Conservation (phyloP, 2,888 invertebrate species). For the Rotaria magnacalcarata region DNA sequence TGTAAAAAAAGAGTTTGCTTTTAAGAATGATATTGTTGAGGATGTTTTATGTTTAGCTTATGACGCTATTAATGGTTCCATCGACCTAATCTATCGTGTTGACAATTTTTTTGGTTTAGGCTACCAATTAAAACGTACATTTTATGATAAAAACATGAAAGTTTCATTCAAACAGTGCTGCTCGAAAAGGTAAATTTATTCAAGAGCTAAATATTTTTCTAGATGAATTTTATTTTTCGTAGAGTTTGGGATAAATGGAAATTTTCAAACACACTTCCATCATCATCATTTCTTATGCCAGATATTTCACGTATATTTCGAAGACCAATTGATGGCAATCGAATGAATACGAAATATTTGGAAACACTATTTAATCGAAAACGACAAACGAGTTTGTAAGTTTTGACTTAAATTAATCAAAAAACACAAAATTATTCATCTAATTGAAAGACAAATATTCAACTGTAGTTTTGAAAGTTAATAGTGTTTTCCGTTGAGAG, state of each 20-base stretch:
- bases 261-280: constrained; percentile 46
- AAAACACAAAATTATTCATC: no score
- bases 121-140: constrained; percentile 53
- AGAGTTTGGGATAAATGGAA: constrained; percentile 58
- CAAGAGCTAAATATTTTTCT: constrained; percentile 20
- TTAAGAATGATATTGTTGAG: no score
- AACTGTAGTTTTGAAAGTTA: no score
- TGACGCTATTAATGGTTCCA: constrained; percentile 51
- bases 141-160: constrained; percentile 51
- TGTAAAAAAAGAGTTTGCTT: constrained; percentile 50
- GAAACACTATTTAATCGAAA: constrained; percentile 53
- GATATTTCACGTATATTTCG: constrained; percentile 57
- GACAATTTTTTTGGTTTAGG: constrained; percentile 58
- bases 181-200: constrained; percentile 49
- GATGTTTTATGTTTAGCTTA: constrained; percentile 51
- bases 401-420: constrained; percentile 31
- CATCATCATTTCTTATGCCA: constrained; percentile 53
- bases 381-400: constrained; percentile 54
- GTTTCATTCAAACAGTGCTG: constrained; percentile 52
- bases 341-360: constrained; percentile 51
- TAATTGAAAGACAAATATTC: no score
- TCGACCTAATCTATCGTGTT: constrained; percentile 52
- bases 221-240: constrained; percentile 41
- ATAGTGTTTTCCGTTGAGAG: no score
- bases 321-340: constrained; percentile 52